These are phyloP conservation scores for Calliphora vomitoria DNA, from an alignment of 2,888 invertebrate species.

Conservation along the genomic window DNA sequence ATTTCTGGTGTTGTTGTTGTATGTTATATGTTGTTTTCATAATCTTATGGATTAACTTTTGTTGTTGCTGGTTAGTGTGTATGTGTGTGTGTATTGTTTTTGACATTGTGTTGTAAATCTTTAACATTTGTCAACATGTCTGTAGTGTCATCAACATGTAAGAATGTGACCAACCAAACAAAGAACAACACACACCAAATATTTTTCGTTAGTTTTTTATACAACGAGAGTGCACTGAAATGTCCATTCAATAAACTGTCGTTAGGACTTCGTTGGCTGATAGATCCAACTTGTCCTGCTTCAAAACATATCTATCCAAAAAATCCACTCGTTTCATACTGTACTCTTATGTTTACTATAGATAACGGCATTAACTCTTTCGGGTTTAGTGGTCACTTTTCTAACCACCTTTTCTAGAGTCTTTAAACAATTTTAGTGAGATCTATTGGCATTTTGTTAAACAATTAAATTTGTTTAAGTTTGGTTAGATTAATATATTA, in stretches of 20 bases:
- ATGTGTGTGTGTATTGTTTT: conserved; percentile 23
- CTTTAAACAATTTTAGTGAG: no score
- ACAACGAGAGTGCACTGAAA: conserved; percentile 9
- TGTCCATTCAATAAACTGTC: no score
- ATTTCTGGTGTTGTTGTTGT: not conserved
- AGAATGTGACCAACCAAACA: conserved; percentile 53
- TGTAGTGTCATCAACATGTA: conserved; percentile 63
- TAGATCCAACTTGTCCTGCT: no score
- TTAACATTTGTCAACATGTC: conserved; percentile 67
- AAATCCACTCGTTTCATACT: no score
- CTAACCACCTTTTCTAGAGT: no score
- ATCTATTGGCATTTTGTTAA: no score
- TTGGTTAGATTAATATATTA: no score
- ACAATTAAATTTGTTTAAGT: no score
- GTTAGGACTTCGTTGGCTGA: no score
- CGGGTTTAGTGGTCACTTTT: no score
- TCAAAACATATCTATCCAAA: not conserved
- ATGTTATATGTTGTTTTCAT: conserved; percentile 25
- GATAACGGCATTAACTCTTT: no score
- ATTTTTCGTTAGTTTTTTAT: not conserved
- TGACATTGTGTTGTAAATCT: conserved; percentile 46
- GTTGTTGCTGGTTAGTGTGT: not conserved
- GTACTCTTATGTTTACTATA: no score
- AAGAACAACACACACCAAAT: not conserved
- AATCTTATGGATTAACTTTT: conserved; percentile 52